Evolutionary conservation across 2,113 vertebrate genomes (phyloP).

Genomic region (Stercorarius parasiticus): DNA sequence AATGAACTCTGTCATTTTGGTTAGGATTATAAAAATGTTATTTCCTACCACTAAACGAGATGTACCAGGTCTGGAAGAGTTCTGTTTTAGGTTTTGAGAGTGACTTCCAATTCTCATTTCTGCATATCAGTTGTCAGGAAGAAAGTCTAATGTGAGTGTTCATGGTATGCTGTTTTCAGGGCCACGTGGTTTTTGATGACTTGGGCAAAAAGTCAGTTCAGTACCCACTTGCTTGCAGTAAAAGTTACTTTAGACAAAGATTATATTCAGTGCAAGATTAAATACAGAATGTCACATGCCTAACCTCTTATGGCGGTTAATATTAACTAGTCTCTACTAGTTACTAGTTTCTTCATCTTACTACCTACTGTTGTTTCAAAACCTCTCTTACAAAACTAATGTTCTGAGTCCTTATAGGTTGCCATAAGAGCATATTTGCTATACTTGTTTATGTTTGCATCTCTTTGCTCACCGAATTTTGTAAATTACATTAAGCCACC

Average conservation of each 20-base stretch:
- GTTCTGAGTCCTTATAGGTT: background rate
- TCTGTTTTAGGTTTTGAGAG: background rate
- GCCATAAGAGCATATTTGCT: background rate
- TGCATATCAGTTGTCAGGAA: background rate
- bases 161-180: background rate
- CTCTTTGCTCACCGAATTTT: background rate
- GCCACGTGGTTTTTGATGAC: background rate
- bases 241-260: background rate
- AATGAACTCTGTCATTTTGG: background rate
- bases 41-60: background rate
- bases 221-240: background rate
- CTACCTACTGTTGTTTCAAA: background rate
- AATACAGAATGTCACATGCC: background rate
- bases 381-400: background rate
- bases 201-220: background rate
- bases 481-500: background rate
- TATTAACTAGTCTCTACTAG: background rate
- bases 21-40: background rate
- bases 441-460: background rate
- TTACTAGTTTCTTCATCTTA: background rate
- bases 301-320: background rate
- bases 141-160: background rate
- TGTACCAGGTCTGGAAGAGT: background rate
- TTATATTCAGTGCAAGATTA: background rate
- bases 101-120: background rate